A percentile compares a stretch with the other conserved stretches of the same genome.
phyloP scores from a whole-genome alignment of 2,113 vertebrate species.

The Mystacornis crossleyi region DNA sequence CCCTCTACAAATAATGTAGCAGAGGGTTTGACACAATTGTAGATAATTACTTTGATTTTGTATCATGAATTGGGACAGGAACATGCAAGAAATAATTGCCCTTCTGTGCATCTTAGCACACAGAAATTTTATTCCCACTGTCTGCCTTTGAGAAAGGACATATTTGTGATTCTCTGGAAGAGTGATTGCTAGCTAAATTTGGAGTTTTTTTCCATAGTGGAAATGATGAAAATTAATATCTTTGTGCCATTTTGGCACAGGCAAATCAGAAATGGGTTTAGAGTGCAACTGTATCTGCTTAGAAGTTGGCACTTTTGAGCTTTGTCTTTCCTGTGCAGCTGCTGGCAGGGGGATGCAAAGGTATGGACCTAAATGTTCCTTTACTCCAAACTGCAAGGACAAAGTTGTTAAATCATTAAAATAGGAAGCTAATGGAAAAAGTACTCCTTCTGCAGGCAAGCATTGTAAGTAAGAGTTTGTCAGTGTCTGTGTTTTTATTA shows the following conservation, averaged over 20 bases:
- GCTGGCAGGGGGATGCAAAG: background rate
- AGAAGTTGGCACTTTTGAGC: background rate
- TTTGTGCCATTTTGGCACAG: background rate
- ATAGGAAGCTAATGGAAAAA: background rate
- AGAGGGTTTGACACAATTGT: background rate
- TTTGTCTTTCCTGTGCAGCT: background rate
- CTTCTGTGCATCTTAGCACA: background rate
- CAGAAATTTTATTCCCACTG: background rate
- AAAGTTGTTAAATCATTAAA: background rate
- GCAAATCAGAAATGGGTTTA: background rate
- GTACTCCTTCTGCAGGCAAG: background rate
- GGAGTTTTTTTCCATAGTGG: background rate
- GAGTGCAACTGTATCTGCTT: background rate
- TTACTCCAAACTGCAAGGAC: background rate
- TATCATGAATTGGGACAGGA: background rate
- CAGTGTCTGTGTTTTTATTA: background rate
- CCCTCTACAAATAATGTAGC: background rate
- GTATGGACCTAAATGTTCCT: background rate
- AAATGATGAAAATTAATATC: background rate
- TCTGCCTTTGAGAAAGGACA: background rate
- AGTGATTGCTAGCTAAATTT: background rate
- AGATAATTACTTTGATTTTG: background rate
- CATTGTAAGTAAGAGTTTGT: background rate
- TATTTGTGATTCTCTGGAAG: background rate
- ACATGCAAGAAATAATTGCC: background rate